Evolutionary conservation across 1,140 invertebrate species (phyloP).

Genomic region (Saxidomus purpurata): DNA sequence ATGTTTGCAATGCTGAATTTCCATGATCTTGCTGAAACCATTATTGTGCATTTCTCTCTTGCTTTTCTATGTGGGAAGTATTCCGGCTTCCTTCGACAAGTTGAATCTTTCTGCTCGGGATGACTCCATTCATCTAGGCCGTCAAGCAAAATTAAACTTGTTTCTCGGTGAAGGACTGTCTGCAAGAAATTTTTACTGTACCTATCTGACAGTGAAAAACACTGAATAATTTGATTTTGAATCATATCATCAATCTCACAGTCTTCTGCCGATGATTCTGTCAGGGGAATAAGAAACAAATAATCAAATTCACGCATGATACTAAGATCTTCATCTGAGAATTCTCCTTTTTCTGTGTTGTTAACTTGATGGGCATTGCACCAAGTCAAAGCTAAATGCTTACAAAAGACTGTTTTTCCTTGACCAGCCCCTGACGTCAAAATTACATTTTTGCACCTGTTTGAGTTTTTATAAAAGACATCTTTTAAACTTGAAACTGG

Average conservation of each 20-base stretch:
- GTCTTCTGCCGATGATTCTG: background rate
- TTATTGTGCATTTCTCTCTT: background rate
- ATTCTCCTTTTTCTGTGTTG: background rate
- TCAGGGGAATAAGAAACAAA: background rate
- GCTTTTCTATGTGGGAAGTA: background rate
- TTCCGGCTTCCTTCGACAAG: background rate
- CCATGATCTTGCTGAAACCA: background rate
- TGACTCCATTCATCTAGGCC: background rate
- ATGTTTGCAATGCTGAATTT: background rate
- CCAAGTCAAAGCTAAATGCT: background rate
- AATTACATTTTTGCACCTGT: background rate
- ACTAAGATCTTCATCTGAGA: background rate
- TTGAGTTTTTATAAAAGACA: background rate
- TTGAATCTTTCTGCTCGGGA: background rate
- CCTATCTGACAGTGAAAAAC: background rate
- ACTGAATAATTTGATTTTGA: background rate
- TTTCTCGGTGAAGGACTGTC: no score
- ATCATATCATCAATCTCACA: constrained; percentile 32
- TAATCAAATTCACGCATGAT: background rate
- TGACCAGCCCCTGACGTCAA: background rate
- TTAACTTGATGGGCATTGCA: background rate
- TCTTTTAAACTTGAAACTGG: background rate
- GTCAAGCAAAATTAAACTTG: background rate
- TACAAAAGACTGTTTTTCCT: constrained; percentile 1
- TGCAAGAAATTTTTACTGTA: background rate